Base-by-base conservation (phyloP, 1,140 invertebrate genomes). In the Brachionus rotundiformis region DNA sequence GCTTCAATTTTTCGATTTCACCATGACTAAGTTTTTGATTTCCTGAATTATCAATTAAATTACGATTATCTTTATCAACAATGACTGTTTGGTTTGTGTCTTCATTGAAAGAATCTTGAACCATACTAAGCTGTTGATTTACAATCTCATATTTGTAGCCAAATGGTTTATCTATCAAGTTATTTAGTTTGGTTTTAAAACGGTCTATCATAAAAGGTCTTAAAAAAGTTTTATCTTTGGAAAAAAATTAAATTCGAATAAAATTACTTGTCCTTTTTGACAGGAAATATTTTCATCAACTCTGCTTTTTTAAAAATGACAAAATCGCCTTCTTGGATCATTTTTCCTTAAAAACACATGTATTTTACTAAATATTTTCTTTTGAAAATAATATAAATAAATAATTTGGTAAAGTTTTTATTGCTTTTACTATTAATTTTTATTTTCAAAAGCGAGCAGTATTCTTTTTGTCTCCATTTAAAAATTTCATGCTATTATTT, bases 21-120 rank as follows among this genome's bases (percentile, higher is more conserved):
- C 92, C 91, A 79, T 92, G 92, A 0, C 92, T 92, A 1, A 98
- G 86, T 84, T 92, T 91, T 87, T 98, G 95, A 0, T 95, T 94
- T n/a, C 89, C 91, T 2, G 92, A 93, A 86, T 94, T 92, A 85
- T 95, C 94, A 7, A 90, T 88, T 47, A 97, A 93, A 65, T 92
- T 91, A 83, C 95, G 90, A 86, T 98, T 98, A 85, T 97, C 95
- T 59, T 81, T 71, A 8, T 44, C 76, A 80, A 82, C 84, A 23
- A 87, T 88, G 2, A 93, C 93, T 86, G 65, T 27, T 59, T 79
- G 54, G 19, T 59, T 79, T 6, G 23, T 19, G 0, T 79, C 76
- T 19, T 79, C 76, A 2, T 31, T 36, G 2, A 3, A 63, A 29
- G 19, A 13, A 54, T 59, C 11, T 59, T 76, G 47, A 31, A 61